These are phyloP conservation scores for Candoia aspera DNA, from an alignment of 2,113 vertebrate species.

Conservation along the genomic window DNA sequence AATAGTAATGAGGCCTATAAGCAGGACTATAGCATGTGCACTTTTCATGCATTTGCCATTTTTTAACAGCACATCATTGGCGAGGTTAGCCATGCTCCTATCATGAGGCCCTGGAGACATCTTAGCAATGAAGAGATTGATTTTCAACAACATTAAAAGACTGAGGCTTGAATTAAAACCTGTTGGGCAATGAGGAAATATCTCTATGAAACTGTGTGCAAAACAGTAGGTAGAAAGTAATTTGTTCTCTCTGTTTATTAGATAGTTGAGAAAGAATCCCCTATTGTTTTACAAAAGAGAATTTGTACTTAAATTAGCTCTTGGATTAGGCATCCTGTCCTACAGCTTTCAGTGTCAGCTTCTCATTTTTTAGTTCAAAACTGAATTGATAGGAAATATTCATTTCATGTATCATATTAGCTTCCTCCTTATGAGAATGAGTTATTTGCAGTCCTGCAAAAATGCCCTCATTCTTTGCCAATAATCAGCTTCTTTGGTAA, in stretches of 20 bases:
- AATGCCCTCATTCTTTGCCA: neutral
- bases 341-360: constrained; percentile 28
- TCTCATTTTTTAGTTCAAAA: neutral
- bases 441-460: neutral
- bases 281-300: constrained; percentile 52
- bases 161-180: constrained; percentile 56
- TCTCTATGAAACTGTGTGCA: constrained; percentile 51
- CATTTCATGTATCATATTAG: neutral
- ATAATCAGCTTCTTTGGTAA: neutral
- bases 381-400: neutral
- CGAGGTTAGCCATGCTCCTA: constrained; percentile 53
- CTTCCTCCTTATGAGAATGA: neutral
- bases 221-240: constrained; percentile 58
- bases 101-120: constrained; percentile 45
- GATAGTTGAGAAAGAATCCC: constrained; percentile 48
- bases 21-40: constrained; percentile 37
- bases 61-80: constrained; percentile 34
- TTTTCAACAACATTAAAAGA: constrained; percentile 57
- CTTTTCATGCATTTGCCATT: constrained; percentile 51
- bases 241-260: constrained; percentile 61
- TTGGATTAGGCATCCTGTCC: constrained; percentile 32
- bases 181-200: constrained; percentile 53
- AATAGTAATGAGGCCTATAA: constrained; percentile 49
- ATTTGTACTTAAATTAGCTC: constrained; percentile 48
- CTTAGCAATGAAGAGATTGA: constrained; percentile 51